Conservation (phyloP, 2,797 vertebrate genomes). For the Macropus fuliginosus region DNA sequence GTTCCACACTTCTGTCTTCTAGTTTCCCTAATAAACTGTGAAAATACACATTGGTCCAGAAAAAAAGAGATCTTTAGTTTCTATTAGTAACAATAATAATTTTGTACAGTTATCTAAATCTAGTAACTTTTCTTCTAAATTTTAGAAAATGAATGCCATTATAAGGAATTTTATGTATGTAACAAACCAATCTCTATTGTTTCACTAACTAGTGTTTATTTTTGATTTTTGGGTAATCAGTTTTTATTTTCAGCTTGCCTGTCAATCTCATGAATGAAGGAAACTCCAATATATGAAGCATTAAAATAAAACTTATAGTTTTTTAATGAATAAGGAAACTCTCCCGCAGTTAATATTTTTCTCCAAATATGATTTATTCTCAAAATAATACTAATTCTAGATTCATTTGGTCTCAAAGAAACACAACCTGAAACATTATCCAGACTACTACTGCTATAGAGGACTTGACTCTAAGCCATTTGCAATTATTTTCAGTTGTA, state of each 20-base stretch:
- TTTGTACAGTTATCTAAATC: neutral
- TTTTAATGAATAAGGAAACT: neutral
- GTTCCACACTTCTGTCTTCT: neutral
- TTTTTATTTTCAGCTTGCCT: neutral
- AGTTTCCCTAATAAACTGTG: neutral
- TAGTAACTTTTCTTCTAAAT: conserved; percentile 16
- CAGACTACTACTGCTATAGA: neutral
- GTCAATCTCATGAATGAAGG: neutral
- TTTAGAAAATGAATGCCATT: conserved; percentile 16
- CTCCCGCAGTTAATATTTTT: neutral
- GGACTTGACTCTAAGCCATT: neutral
- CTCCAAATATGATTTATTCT: neutral
- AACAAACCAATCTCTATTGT: neutral
- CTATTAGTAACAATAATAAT: conserved; percentile 34
- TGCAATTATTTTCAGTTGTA: neutral
- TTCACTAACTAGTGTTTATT: neutral
- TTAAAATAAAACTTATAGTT: neutral
- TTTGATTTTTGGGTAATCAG: neutral
- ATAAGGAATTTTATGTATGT: neutral
- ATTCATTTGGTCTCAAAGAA: neutral
- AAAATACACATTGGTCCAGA: neutral
- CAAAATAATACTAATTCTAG: neutral
- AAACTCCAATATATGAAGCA: neutral
- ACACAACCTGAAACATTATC: neutral
- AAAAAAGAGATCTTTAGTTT: conserved; percentile 30